These are phyloP conservation scores for Orchesella cincta DNA, from an alignment of 1,140 invertebrate genomes.

Conservation along the genomic window DNA sequence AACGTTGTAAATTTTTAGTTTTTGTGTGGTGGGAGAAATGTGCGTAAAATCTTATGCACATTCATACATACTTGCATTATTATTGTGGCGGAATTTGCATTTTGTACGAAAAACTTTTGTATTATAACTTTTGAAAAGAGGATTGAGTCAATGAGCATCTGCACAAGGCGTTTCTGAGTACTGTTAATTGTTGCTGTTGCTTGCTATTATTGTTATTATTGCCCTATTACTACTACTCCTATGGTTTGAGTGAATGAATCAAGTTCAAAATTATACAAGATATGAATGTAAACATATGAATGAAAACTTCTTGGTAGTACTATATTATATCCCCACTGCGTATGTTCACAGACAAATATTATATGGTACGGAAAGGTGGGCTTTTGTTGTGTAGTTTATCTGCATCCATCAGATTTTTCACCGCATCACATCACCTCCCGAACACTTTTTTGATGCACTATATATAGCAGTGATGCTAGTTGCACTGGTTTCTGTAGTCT, in stretches of 20 bases:
- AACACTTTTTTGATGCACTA: too few relatives aligned
- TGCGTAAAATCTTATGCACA: too few relatives aligned
- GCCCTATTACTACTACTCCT: not conserved
- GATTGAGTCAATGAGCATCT: not conserved
- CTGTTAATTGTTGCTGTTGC: conserved; percentile 5
- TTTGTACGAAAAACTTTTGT: not conserved
- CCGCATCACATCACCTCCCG: not conserved
- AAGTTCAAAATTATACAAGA: not conserved
- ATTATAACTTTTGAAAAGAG: not conserved
- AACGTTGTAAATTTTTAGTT: too few relatives aligned
- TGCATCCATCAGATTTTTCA: not conserved
- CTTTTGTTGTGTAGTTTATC: not conserved
- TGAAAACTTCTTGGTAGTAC: not conserved
- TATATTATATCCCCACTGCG: not conserved
- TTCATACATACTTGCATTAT: too few relatives aligned
- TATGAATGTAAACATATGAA: conserved; percentile 1
- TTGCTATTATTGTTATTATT: not conserved
- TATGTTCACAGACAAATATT: not conserved
- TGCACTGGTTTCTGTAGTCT: too few relatives aligned
- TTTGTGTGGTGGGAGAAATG: too few relatives aligned
- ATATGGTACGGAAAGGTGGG: too few relatives aligned
- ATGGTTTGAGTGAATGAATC: conserved; percentile 1
- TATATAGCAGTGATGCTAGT: too few relatives aligned
- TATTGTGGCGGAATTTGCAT: not conserved
- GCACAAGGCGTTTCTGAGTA: conserved; percentile 1